Conservation (phyloP, 2,888 invertebrate species). For the Apodemia hepburni region DNA sequence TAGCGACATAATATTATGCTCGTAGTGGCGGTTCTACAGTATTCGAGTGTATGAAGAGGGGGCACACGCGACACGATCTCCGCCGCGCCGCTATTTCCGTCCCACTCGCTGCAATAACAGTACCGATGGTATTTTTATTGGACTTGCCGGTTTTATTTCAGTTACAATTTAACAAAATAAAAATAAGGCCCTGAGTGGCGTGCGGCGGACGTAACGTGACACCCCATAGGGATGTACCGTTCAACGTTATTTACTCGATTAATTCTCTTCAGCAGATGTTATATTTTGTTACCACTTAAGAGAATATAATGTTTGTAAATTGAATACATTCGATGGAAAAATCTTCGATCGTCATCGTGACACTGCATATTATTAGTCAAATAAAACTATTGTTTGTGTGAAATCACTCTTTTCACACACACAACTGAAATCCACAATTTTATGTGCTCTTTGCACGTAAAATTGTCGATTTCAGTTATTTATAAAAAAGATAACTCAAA, state of each 20-base stretch:
- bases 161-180: conserved; percentile 79
- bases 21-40: not conserved
- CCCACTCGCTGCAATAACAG: conserved; percentile 64
- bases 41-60: conserved; percentile 13
- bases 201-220: conserved; percentile 43
- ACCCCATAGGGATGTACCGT: conserved; percentile 36
- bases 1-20: not conserved
- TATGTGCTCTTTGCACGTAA: too few species aligned
- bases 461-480: too few species aligned
- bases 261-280: not conserved
- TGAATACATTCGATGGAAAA: too few species aligned
- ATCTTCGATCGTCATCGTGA: too few species aligned
- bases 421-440: too few species aligned
- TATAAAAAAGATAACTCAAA: too few species aligned
- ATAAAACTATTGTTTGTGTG: too few species aligned
- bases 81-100: conserved; percentile 63
- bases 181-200: conserved; percentile 61
- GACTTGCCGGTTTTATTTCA: conserved; percentile 74
- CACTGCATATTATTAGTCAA: too few species aligned
- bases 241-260: conserved; percentile 12
- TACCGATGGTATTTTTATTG: conserved; percentile 78
- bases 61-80: conserved; percentile 37
- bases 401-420: too few species aligned
- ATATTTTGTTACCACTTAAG: conserved; percentile 21
- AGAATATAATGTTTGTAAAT: not conserved